Evolutionary conservation across 2,113 vertebrate genomes (phyloP), one percentile per base, ranked within the genome.

Genomic region (Corythoichthys haematopterus): DNA sequence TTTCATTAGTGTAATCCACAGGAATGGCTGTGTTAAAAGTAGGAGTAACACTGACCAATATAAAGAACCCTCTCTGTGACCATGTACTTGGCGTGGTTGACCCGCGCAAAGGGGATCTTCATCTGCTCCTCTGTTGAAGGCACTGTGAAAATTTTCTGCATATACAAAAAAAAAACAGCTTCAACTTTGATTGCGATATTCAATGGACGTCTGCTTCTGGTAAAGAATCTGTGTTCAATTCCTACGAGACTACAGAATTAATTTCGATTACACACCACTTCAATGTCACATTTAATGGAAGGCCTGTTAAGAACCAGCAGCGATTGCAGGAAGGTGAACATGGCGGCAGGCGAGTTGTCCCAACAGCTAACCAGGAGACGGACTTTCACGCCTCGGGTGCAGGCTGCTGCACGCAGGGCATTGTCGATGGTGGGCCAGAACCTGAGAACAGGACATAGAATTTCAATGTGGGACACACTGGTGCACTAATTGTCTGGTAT

Each of bases 1-100:
- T n/a, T 16, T 33, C 2, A 4, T 9, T 38, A 20, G 28, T 20
- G 2, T 37, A 12, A 37, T 16, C 13, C 37, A 47, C 47, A 10
- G 28, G 38, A 4, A 47, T 2, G 12, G 2, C 33, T 10, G 14
- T 9, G 5, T 56, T 2, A 33, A 28, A 9, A 60, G 36, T 12
- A 7, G 16, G n/a, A 5, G 47, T 28, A 6, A 10, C 58, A 93
- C 93, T 93, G 28, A 94, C 93, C 93, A 20, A 94, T 91, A 20
- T 94, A 94, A 64, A 91, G 86, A 5, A 90, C 88, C 58, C 87
- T 79, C 78, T 94, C 93, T 0, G 93, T 94, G 55, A 94, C 92
- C 93, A 94, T 94, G 81, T 89, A 94, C 72, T 94, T 94, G 77
- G 93, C 93, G 35, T 94, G 93, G 76, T 93, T 94, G 57, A 94